These are phyloP conservation scores for Gambusia affinis DNA, from an alignment of 2,113 vertebrate species.

Conservation along the genomic window DNA sequence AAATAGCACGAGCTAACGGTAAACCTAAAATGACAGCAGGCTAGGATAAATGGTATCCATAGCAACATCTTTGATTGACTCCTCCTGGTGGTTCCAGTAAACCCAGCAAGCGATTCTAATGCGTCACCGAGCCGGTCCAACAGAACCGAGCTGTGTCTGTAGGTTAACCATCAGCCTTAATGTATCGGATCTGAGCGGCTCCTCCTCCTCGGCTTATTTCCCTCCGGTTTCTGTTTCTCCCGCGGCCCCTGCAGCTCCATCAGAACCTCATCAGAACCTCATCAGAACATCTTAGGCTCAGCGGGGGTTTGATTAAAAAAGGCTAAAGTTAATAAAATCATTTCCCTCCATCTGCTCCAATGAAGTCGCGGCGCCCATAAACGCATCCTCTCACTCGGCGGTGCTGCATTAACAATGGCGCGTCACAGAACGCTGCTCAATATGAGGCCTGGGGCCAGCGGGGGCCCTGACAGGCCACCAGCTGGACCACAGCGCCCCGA, in stretches of 20 bases:
- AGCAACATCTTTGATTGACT: background rate
- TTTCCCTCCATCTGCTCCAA: conserved; percentile 81
- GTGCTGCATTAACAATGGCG: conserved; percentile 76
- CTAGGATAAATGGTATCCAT: background rate
- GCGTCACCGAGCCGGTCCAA: too few species aligned
- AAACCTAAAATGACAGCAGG: too few species aligned
- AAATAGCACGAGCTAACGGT: too few species aligned
- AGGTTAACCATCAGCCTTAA: conserved; percentile 67
- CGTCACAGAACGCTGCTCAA: conserved; percentile 63
- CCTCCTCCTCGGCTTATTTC: conserved; percentile 69
- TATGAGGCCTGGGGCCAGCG: conserved; percentile 17
- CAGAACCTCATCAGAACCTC: conserved; percentile 71
- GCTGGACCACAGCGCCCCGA: background rate
- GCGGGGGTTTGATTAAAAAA: conserved; percentile 83
- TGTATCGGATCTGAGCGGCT: conserved; percentile 43
- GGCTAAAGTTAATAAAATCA: conserved; percentile 82
- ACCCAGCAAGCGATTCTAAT: background rate
- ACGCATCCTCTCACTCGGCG: conserved; percentile 81
- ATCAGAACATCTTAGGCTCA: conserved; percentile 65
- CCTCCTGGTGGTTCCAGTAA: background rate
- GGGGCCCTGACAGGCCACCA: background rate
- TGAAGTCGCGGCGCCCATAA: conserved; percentile 77
- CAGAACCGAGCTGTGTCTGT: background rate
- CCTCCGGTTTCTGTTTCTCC: conserved; percentile 78
- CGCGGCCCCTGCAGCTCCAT: conserved; percentile 77